Evolutionary conservation across 2,797 vertebrate species (phyloP).

Genomic region (Ptychobarbus kaznakovi): DNA sequence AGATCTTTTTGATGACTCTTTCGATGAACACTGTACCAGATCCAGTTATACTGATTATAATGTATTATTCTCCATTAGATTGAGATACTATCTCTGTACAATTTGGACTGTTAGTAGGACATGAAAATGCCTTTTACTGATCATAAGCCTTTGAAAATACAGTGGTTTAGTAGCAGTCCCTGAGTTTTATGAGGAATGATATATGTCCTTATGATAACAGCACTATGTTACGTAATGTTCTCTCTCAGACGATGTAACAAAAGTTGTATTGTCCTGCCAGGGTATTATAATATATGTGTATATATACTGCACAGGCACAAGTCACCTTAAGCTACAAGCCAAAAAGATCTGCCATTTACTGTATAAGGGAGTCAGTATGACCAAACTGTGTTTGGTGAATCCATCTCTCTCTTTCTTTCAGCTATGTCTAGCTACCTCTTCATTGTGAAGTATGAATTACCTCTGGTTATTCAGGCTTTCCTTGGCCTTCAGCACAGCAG

Average conservation of each 20-base stretch:
- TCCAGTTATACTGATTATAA: background rate
- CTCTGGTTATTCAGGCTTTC: conserved; percentile 85
- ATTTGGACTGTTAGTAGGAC: background rate
- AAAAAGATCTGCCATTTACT: background rate
- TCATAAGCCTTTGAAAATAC: conserved; percentile 1
- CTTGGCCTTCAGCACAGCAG: conserved; percentile 71
- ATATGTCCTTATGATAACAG: background rate
- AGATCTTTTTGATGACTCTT: background rate
- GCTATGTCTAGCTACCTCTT: conserved; percentile 92
- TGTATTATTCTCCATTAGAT: background rate
- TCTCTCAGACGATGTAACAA: conserved; percentile 22
- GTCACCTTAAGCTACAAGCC: conserved; percentile 3
- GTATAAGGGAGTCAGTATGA: background rate
- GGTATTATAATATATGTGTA: background rate
- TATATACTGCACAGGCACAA: background rate
- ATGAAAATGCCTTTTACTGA: background rate
- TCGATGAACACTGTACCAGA: background rate
- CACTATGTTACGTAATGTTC: conserved; percentile 28
- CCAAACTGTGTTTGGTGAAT: conserved; percentile 13
- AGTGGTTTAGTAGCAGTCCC: conserved; percentile 1
- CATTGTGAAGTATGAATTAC: conserved; percentile 88
- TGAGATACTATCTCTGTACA: background rate
- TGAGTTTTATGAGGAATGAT: background rate
- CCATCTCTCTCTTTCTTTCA: conserved; percentile 63
- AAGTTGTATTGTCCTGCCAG: conserved; percentile 33